Conservation (phyloP, 2,888 invertebrate species). For the Cephus rjabovi region DNA sequence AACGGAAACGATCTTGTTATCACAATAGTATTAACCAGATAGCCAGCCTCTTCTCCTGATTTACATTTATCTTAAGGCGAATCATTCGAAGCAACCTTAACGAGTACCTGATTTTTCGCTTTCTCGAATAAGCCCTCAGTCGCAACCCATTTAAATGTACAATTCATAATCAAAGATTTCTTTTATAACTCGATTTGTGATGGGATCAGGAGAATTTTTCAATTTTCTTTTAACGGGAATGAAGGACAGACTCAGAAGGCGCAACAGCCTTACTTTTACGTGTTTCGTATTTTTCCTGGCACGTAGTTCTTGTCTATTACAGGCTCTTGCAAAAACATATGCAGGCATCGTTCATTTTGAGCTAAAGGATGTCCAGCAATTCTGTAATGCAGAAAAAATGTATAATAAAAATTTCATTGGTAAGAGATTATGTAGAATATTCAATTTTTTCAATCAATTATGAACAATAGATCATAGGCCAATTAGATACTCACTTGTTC, state of each 20-base stretch:
- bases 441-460: not conserved
- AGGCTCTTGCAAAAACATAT: constrained; percentile 98
- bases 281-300: constrained; percentile 98
- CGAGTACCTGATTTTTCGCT: not conserved
- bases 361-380: constrained; percentile 99
- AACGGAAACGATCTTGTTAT: not conserved
- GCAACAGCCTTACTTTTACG: constrained; percentile 69
- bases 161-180: not conserved
- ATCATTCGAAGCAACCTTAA: not conserved
- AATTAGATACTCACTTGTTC: constrained; percentile 82
- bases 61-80: not conserved
- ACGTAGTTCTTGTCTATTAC: constrained; percentile 99
- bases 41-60: not conserved
- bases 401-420: not conserved
- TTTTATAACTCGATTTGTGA: not conserved
- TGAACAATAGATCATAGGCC: not conserved
- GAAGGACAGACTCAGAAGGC: not conserved
- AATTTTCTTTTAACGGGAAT: not conserved
- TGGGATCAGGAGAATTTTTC: not conserved
- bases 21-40: not conserved
- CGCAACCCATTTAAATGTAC: not conserved
- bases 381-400: constrained; percentile 68
- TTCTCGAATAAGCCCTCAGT: not conserved
- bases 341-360: constrained; percentile 98
- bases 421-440: not conserved